A percentile compares a stretch with the other conserved stretches of the same genome.
These are phyloP conservation scores for Callipepla californica DNA, from an alignment of 2,113 vertebrate genomes.

Conservation along the genomic window DNA sequence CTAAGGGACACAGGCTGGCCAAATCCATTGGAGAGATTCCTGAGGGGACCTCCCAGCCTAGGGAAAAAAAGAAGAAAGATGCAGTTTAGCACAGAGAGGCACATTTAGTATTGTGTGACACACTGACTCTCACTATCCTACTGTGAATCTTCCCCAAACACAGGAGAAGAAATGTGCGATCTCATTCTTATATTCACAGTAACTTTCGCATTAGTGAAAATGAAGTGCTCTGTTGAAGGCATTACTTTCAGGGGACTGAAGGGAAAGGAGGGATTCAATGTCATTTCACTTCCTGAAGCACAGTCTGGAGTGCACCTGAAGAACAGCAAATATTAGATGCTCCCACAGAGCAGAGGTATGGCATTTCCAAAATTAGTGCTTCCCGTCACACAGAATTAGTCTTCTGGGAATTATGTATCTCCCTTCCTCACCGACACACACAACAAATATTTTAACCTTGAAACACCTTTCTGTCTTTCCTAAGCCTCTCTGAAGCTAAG, in stretches of 20 bases:
- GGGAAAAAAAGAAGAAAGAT: background rate
- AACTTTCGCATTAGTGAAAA: background rate
- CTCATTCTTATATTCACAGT: background rate
- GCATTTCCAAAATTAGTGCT: constrained; percentile 9
- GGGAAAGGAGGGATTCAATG: background rate
- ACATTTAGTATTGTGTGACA: background rate
- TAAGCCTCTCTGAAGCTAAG: background rate
- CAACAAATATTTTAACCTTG: constrained; percentile 38
- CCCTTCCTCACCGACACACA: background rate
- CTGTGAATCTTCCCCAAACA: background rate
- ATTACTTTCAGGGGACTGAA: background rate
- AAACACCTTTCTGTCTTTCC: background rate
- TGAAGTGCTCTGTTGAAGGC: background rate
- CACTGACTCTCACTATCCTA: background rate
- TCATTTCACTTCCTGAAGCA: background rate
- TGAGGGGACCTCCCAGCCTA: background rate
- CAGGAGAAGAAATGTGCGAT: background rate
- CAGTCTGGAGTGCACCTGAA: background rate
- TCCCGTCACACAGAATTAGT: constrained; percentile 15
- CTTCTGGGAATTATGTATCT: background rate
- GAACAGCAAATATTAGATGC: background rate
- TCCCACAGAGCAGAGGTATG: background rate
- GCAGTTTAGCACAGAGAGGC: background rate
- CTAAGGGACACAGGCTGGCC: background rate
- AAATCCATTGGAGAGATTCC: background rate